These are phyloP conservation scores for Otis tarda DNA, from an alignment of 2,113 vertebrate genomes.

Conservation along the genomic window DNA sequence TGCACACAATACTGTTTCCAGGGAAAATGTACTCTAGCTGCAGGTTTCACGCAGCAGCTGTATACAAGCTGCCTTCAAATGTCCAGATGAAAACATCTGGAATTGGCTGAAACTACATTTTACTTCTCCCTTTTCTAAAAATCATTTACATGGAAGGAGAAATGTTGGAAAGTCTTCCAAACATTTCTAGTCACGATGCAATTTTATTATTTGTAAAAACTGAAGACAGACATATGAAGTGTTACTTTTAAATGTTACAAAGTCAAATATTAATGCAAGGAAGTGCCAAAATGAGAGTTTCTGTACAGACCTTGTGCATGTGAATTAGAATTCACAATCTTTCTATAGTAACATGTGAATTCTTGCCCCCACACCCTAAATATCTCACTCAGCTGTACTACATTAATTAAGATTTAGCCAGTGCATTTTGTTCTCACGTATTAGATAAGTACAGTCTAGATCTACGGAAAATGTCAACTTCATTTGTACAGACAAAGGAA, in stretches of 20 bases:
- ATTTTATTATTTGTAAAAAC: not conserved
- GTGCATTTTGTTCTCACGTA: not conserved
- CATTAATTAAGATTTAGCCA: not conserved
- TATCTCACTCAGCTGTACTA: not conserved
- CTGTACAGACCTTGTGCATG: not conserved
- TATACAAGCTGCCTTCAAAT: not conserved
- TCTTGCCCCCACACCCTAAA: not conserved
- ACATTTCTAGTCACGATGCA: not conserved
- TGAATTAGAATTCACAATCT: not conserved
- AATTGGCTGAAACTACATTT: not conserved
- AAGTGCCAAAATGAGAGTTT: not conserved
- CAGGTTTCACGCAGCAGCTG: not conserved
- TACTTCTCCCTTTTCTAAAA: not conserved
- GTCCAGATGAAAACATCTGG: not conserved
- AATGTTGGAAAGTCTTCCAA: not conserved
- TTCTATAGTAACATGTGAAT: not conserved
- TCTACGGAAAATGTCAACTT: not conserved
- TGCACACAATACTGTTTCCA: not conserved
- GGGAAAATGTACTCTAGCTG: not conserved
- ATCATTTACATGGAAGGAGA: not conserved
- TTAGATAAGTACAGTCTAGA: not conserved
- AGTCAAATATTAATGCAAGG: not conserved
- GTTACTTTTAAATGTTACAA: not conserved
- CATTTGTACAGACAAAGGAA: not conserved
- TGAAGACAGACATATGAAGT: not conserved